Conservation (phyloP, 1,140 invertebrate genomes). For the Rhysida immarginata region DNA sequence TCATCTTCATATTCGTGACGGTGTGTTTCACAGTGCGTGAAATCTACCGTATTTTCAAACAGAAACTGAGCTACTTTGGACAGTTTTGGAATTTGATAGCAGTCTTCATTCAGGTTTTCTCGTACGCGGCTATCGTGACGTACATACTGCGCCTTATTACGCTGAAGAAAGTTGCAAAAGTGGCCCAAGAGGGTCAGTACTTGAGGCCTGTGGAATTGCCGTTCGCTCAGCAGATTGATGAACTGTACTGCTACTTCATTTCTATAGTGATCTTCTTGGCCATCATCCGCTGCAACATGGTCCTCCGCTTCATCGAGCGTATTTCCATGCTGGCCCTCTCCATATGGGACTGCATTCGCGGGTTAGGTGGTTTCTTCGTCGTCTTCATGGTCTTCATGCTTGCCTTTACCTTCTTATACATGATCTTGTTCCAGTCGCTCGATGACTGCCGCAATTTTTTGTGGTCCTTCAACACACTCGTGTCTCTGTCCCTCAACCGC, state of each 20-base stretch:
- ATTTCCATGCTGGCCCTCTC: constrained; percentile 30
- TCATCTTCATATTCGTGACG: constrained; percentile 31
- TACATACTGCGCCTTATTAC: constrained; percentile 30
- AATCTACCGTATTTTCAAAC: constrained; percentile 19
- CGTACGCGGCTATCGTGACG: constrained; percentile 27
- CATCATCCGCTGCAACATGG: constrained; percentile 36
- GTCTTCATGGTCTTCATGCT: constrained; percentile 28
- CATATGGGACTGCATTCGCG: constrained; percentile 25
- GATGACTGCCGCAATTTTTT: constrained; percentile 25
- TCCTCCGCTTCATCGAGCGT: constrained; percentile 38
- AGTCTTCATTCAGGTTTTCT: constrained; percentile 29
- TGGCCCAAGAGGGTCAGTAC: constrained; percentile 32
- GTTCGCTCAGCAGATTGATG: constrained; percentile 33
- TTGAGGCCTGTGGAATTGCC: constrained; percentile 37
- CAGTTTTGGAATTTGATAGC: constrained; percentile 35
- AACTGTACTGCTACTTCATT: constrained; percentile 34
- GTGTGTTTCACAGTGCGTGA: constrained; percentile 36
- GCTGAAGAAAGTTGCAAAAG: constrained; percentile 24
- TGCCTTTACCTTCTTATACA: constrained; percentile 35
- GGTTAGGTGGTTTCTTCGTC: constrained; percentile 27
- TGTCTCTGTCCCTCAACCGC: constrained; percentile 39
- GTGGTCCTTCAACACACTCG: constrained; percentile 32
- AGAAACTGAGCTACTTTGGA: constrained; percentile 24
- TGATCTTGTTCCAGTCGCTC: constrained; percentile 30
- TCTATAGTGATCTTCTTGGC: constrained; percentile 35